Evolutionary conservation across 2,113 vertebrate genomes (phyloP), one percentile per base, ranked within the genome.

Genomic region (Odobenus rosmarus): DNA sequence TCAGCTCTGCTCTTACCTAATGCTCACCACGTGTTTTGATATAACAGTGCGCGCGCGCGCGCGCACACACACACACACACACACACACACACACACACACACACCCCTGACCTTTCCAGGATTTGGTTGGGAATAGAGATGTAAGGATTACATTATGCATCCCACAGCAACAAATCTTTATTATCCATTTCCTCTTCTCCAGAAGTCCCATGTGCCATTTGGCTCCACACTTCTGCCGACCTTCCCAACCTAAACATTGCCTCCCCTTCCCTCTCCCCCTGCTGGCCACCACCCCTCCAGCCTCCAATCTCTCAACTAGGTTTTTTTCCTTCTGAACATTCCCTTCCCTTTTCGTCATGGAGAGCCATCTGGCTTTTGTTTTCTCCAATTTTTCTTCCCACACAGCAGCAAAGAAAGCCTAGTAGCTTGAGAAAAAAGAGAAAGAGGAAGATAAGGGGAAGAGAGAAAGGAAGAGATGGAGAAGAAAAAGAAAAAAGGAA

Each of bases 91-190:
- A 42, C 10, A 33, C 21, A 53, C 28, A 57, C 26, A 46, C 31
- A 18, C 0, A 0, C 21, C 14, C 8, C 19, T 61, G 33, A 77
- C 21, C 49, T 81, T 72, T n/a, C 71, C 46, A 71, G 31, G 55
- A 15, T 77, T 95, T 71, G 16, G 11, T 39, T 94, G 53, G 33
- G 91, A 96, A 81, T 81, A n/a, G 3, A 96, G 57, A 91, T 18
- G 59, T 0, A 1, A 51, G 51, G 39, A 80, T 96, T 49, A 67
- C 2, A 18, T 76, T 28, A 62, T 62, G 3, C 21, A 67, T 49
- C 21, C 36, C 59, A 18, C 21, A 77, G 42, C 42, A 74, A 95
- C n/a, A 49, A 49, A 67, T 61, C 39, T n/a, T 79, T 69, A 46
- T n/a, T 53, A 26, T 0, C 23, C 23, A 21, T 28, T 61, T 28